Evolutionary conservation across 2,888 invertebrate genomes (phyloP), one percentile per base, ranked within the genome.

Genomic region (Adineta ricciae): DNA sequence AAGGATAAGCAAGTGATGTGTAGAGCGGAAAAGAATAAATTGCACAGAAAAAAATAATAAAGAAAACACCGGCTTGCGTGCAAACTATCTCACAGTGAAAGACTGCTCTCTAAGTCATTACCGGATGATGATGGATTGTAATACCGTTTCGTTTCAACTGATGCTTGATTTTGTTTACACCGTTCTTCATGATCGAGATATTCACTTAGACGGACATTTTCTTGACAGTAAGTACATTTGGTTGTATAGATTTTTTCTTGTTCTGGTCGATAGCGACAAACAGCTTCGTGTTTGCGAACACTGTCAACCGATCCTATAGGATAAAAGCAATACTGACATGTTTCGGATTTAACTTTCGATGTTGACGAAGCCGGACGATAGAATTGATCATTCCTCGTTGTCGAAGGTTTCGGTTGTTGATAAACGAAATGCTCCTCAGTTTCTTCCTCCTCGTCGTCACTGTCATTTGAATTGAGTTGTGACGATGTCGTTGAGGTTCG

Each of bases 241-340:
- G 41, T 78, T 78, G 78, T 78, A 41, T 78, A 78, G 4, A 78
- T 4, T 64, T 64, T 78, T 41, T 78, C 78, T 41, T n/a, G 78
- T 24, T 78, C 24, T 8, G 78, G n/a, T 41, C 78, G 41, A 41
- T 78, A n/a, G 41, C n/a, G 78, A 78, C 78, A 78, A 3, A n/a
- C 19, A n/a, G 78, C 78, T 78, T 78, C 78, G n/a, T 78, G 78
- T 78, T 78, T 38, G 9, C n/a, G 3, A 78, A 38, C 41, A 78
- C 41, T 78, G 11, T 41, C 78, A 11, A 24, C 1, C n/a, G 78
- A 41, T 41, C 41, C 41, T 78, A 78, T 19, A 9, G 41, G 78
- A 78, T 41, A 41, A 78, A 41, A 78, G 41, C 78, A 78, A 78
- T 78, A 78, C 24, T 41, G 78, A 78, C 78, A 78, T 78, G 78